A percentile compares a stretch with the other conserved stretches of the same genome.
Evolutionary conservation across 2,888 invertebrate genomes (phyloP).

Genomic region (Lasioglossum malachurum): DNA sequence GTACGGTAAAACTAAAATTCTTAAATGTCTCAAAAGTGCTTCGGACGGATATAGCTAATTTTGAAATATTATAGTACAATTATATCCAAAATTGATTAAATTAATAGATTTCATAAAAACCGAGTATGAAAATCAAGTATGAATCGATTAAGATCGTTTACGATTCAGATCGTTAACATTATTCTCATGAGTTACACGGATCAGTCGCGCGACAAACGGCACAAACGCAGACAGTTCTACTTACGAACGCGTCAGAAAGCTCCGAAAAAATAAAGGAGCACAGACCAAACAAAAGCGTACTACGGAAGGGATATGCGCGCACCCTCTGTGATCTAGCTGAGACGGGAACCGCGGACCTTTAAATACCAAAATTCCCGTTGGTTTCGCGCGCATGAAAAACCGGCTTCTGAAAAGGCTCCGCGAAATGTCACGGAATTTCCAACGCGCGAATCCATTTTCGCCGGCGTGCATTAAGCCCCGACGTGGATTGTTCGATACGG

Average conservation of each 20-base stretch:
- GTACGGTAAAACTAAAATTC: too few relatives aligned
- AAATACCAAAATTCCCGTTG: slow-evolving; percentile 15
- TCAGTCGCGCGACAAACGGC: too few relatives aligned
- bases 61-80: too few relatives aligned
- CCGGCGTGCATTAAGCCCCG: slow-evolving; percentile 43
- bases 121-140: too few relatives aligned
- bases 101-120: too few relatives aligned
- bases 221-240: neutral
- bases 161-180: neutral
- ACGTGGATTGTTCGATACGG: slow-evolving; percentile 49
- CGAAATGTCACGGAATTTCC: slow-evolving; percentile 41
- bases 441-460: slow-evolving; percentile 43
- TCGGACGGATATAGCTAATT: too few relatives aligned
- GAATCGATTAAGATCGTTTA: too few relatives aligned
- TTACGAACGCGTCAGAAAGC: neutral
- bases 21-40: too few relatives aligned
- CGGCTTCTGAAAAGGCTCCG: slow-evolving; percentile 2
- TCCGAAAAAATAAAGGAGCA: neutral
- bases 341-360: neutral
- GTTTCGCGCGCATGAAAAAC: slow-evolving; percentile 2
- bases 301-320: neutral
- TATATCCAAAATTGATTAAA: too few relatives aligned
- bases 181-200: neutral
- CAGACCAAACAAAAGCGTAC: neutral
- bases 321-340: neutral